Base-by-base conservation (phyloP, 2,113 vertebrate genomes). In the Pyxicephalus adspersus region DNA sequence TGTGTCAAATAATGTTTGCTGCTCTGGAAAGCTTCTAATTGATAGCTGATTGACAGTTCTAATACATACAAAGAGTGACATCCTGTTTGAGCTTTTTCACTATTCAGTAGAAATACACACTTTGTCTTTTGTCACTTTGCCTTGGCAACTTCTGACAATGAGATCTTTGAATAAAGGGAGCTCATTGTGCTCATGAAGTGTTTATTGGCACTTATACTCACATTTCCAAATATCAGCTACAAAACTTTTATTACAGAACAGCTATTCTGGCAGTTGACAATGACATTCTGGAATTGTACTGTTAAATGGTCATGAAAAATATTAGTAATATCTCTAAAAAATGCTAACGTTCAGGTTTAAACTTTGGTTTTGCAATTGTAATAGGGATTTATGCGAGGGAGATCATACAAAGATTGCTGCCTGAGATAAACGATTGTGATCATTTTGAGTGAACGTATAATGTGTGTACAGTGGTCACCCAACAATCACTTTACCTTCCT, bases 21-120 rank as follows among this genome's bases (percentile, higher is more conserved):
- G 79, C 61, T 68, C 60, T 74, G 50, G 68, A 74, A 81, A 64
- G 29, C 60, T 25, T 28, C 60, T 81, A 73, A 81, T 64, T 81
- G 79, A 74, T 73, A 17, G 9, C n/a, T 64, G 79, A 81, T 54
- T 81, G 78, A 61, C 78, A 64, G 45, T 58, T 55, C 15, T 28
- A 23, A 54, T 38, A 73, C 57, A 65, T 11, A 31, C 15, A 45
- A 72, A 8, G 64, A 38, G 50, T 61, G 34, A 63, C 34, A 17
- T 81, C 25, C 60, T 73, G n/a, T 64, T 18, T 2, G 9, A 61
- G 73, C 54, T n/a, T 58, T 50, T 25, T 70, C 52, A 63, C 28
- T 38, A 63, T 54, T 51, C 28, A 31, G 64, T 38, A 38, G 65
- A 73, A 74, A 52, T 54, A 38, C 29, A 31, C 50, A 67, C 50